Conservation (phyloP, 1,140 invertebrate species). For the Papilio dardanus region DNA sequence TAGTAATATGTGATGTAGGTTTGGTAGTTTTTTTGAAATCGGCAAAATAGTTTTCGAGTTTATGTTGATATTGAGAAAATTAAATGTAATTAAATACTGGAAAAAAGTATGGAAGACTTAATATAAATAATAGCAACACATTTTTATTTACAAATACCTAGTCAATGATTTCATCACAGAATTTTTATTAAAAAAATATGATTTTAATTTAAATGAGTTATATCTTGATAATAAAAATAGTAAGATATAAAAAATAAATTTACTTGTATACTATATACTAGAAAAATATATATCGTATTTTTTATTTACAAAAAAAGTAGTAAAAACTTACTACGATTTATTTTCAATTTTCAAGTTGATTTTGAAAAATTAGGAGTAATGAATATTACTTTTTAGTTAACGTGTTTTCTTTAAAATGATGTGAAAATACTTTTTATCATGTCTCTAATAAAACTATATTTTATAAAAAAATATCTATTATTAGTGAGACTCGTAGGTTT, state of each 20-base stretch:
- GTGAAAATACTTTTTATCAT: conserved; percentile 2
- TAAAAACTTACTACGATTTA: no score
- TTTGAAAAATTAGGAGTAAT: no score
- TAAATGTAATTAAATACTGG: not conserved
- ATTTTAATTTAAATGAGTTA: no score
- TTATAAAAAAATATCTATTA: not conserved
- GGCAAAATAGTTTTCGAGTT: no score
- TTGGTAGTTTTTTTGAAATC: no score
- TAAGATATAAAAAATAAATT: not conserved
- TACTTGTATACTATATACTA: not conserved
- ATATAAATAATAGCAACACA: not conserved
- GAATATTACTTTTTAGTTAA: no score
- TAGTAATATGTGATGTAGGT: no score
- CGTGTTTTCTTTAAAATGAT: no score
- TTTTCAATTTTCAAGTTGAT: no score
- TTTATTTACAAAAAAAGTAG: not conserved
- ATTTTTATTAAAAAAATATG: not conserved
- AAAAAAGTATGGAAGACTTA: not conserved
- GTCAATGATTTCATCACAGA: not conserved
- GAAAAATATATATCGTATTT: not conserved
- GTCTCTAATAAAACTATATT: not conserved
- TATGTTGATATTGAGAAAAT: no score
- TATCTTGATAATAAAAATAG: not conserved
- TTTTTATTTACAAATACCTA: not conserved
- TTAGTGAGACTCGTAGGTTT: conserved; percentile 14